Percentiles rank a stretch among this genome's conserved stretches.
Conservation (phyloP, 2,797 vertebrate genomes). For the Botia kubotai region DNA sequence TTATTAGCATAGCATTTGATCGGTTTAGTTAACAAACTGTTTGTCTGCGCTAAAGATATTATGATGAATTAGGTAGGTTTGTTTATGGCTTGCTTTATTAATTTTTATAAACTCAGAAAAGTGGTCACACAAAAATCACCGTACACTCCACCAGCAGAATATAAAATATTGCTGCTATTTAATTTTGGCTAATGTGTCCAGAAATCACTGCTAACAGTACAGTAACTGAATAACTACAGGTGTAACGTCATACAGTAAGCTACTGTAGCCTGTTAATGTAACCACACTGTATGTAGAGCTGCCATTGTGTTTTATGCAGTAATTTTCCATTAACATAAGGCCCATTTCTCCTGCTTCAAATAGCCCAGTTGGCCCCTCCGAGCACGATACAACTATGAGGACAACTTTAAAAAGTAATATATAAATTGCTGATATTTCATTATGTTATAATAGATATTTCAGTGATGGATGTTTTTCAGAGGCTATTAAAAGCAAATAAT, state of each 20-base stretch:
- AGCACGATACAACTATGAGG: not conserved
- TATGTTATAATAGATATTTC: not conserved
- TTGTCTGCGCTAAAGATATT: not conserved
- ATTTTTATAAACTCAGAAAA: conserved; percentile 7
- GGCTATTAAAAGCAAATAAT: too few relatives aligned
- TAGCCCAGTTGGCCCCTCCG: not conserved
- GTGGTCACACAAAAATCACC: not conserved
- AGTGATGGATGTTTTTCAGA: not conserved
- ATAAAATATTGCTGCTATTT: not conserved
- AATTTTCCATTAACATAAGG: not conserved
- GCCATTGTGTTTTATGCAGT: not conserved
- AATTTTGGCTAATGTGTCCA: not conserved
- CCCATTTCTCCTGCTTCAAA: not conserved
- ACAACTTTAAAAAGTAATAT: not conserved
- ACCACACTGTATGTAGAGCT: not conserved
- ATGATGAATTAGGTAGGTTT: not conserved
- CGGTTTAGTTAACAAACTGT: too few relatives aligned
- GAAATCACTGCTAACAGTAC: not conserved
- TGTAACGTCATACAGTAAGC: not conserved
- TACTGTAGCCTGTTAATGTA: not conserved
- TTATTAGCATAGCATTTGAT: conserved; percentile 15
- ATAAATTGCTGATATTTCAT: not conserved
- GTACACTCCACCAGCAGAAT: not conserved
- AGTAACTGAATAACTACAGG: not conserved
- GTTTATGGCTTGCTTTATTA: not conserved